phyloP scores from a whole-genome alignment of 2,797 vertebrate species.

The Euphonia xanthogaster region DNA sequence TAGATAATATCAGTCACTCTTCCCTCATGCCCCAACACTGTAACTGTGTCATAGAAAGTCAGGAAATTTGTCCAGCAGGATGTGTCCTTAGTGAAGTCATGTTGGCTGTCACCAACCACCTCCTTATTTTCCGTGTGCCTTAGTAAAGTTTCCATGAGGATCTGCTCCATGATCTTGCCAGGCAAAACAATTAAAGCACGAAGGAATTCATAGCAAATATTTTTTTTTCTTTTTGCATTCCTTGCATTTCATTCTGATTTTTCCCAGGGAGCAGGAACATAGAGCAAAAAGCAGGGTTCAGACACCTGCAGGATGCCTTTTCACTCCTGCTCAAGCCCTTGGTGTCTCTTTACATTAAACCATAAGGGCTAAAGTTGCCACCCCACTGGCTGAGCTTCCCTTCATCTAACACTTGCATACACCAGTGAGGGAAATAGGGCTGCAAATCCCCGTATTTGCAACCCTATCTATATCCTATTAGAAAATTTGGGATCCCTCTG shows the following conservation, averaged over 20 bases:
- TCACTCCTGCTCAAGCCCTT: background rate
- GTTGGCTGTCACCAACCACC: background rate
- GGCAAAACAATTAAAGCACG: background rate
- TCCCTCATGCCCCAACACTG: background rate
- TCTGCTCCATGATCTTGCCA: background rate
- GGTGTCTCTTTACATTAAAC: background rate
- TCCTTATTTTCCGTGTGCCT: background rate
- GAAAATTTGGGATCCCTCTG: background rate
- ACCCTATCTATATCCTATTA: background rate
- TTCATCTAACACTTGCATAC: background rate
- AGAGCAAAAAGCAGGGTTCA: background rate
- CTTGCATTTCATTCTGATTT: background rate
- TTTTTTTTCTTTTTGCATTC: background rate
- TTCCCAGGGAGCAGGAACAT: background rate
- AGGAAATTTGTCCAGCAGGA: background rate
- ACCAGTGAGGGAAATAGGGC: background rate
- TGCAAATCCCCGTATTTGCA: background rate
- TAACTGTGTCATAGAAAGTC: background rate
- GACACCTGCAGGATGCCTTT: background rate
- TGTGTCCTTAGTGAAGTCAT: background rate
- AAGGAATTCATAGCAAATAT: background rate
- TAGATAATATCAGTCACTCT: rapidly evolving
- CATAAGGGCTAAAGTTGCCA: background rate
- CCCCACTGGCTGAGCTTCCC: background rate
- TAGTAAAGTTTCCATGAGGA: background rate